Conservation (phyloP, 2,113 vertebrate genomes). For the Bungarus multicinctus region DNA sequence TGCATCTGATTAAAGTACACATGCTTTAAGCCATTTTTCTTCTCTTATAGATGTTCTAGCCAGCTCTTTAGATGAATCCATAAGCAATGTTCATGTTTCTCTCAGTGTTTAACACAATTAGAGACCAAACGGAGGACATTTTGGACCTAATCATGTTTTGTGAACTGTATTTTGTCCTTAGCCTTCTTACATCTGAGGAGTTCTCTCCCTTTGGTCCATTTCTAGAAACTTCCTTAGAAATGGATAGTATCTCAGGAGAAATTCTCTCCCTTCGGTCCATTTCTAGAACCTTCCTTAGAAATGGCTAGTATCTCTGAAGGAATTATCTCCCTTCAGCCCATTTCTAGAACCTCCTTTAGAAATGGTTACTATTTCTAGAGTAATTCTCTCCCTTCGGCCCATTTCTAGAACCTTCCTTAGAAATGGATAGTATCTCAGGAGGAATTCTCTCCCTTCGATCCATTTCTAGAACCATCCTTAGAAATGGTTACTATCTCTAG, state of each 20-base stretch:
- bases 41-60: background rate
- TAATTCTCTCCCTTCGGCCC: background rate
- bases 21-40: rapidly evolving
- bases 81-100: background rate
- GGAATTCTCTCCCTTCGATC: rapidly evolving
- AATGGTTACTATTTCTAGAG: background rate
- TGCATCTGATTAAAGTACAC: conserved; percentile 18
- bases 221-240: background rate
- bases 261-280: no score
- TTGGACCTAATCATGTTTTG: background rate
- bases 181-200: background rate
- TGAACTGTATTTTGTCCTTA: background rate
- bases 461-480: no score
- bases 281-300: no score
- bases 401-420: background rate
- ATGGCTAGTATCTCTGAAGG: no score
- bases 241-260: no score
- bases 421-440: no score
- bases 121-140: background rate
- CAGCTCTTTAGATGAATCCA: background rate
- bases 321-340: no score
- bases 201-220: background rate
- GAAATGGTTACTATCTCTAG: no score
- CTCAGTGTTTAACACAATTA: background rate
- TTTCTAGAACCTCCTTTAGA: no score